Evolutionary conservation across 2,113 vertebrate species (phyloP).

Genomic region (Dendropsophus ebraccatus): DNA sequence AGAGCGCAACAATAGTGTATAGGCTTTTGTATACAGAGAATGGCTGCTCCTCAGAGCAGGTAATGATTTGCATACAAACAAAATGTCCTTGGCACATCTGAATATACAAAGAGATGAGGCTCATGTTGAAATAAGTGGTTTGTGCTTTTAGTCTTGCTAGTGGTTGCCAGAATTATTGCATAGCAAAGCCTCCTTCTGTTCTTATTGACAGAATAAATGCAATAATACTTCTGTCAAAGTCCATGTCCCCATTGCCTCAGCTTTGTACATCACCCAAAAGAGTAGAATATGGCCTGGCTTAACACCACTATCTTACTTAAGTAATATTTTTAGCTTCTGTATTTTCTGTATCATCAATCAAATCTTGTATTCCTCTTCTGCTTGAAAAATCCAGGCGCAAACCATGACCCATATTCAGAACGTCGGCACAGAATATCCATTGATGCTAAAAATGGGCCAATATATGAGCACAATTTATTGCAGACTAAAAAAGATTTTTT

Average conservation of each 20-base stretch:
- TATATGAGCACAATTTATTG: too few species aligned
- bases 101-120: constrained; percentile 51
- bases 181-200: constrained; percentile 22
- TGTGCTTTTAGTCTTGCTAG: constrained; percentile 50
- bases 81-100: constrained; percentile 58
- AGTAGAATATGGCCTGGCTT: not conserved
- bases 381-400: too few species aligned
- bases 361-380: not conserved
- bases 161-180: constrained; percentile 48
- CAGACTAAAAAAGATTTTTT: too few species aligned
- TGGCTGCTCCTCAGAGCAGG: constrained; percentile 47
- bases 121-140: constrained; percentile 44
- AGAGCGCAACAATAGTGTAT: constrained; percentile 37
- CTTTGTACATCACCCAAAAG: constrained; percentile 7
- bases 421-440: too few species aligned
- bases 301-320: not conserved
- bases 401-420: too few species aligned
- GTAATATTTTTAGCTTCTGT: not conserved
- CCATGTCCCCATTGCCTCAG: not conserved
- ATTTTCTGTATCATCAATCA: constrained; percentile 21
- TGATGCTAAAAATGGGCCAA: too few species aligned
- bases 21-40: constrained; percentile 51
- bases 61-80: constrained; percentile 50
- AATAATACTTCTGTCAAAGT: constrained; percentile 35
- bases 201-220: constrained; percentile 36